Percentiles rank a stretch among this genome's conserved stretches.
Evolutionary conservation across 1,140 invertebrate species (phyloP).

Genomic region (Bacillus rossius): DNA sequence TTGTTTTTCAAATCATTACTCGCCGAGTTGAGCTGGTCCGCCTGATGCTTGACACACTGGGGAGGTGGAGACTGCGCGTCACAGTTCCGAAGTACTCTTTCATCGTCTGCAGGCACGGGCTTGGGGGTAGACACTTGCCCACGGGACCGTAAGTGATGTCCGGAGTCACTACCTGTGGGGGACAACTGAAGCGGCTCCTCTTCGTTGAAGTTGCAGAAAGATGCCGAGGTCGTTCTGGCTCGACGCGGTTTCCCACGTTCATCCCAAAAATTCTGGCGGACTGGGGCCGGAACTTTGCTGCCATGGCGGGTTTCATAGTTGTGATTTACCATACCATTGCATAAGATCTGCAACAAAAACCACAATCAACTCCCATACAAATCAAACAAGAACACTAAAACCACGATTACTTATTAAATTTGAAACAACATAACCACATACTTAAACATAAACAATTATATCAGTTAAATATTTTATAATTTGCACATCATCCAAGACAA

Average conservation of each 20-base stretch:
- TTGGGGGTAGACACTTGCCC: conserved; percentile 18
- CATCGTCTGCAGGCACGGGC: conserved; percentile 24
- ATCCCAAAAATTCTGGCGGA: no score
- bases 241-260: not conserved
- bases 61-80: not conserved
- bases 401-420: no score
- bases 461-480: no score
- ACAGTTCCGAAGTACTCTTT: conserved; percentile 13
- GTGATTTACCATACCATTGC: no score
- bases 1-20: not conserved
- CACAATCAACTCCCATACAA: no score
- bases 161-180: conserved; percentile 22
- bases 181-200: conserved; percentile 20
- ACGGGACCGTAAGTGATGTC: conserved; percentile 26
- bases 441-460: no score
- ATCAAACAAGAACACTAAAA: no score
- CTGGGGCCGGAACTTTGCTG: no score
- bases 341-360: no score
- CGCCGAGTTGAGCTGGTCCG: not conserved
- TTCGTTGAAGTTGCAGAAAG: not conserved
- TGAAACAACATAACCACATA: no score
- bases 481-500: no score
- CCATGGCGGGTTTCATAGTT: no score
- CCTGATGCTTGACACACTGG: not conserved
- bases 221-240: not conserved